phyloP scores from a whole-genome alignment of 2,797 vertebrate species.

The Gallirallus australis region DNA sequence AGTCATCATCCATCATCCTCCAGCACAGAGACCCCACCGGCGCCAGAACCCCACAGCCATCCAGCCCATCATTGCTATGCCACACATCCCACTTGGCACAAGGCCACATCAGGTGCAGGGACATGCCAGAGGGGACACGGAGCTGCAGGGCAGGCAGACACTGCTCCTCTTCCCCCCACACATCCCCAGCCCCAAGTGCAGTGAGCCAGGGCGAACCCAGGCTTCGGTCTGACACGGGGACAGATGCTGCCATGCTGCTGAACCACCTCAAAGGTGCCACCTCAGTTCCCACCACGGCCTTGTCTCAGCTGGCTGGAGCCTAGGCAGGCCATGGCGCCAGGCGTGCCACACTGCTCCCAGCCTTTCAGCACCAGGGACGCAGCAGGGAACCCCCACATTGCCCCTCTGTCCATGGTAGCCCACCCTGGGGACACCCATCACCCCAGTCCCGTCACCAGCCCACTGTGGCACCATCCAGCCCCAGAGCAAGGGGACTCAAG shows the following conservation, averaged over 20 bases:
- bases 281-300: accelerated
- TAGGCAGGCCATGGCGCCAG: accelerated
- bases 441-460: accelerated
- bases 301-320: neutral
- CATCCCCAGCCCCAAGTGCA: accelerated
- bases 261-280: neutral
- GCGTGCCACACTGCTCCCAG: neutral
- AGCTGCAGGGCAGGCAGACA: accelerated
- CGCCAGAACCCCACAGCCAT: accelerated
- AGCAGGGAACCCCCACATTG: accelerated
- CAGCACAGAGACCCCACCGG: neutral
- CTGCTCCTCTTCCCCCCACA: accelerated
- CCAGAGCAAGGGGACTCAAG: accelerated
- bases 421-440: accelerated
- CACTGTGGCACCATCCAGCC: accelerated
- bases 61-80: accelerated
- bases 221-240: accelerated
- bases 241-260: neutral
- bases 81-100: accelerated
- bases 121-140: accelerated
- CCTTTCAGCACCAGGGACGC: accelerated
- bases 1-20: neutral
- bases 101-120: neutral
- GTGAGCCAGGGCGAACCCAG: accelerated
- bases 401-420: neutral